Conservation (phyloP, 2,797 vertebrate species). For the Ispidina lecontei region DNA sequence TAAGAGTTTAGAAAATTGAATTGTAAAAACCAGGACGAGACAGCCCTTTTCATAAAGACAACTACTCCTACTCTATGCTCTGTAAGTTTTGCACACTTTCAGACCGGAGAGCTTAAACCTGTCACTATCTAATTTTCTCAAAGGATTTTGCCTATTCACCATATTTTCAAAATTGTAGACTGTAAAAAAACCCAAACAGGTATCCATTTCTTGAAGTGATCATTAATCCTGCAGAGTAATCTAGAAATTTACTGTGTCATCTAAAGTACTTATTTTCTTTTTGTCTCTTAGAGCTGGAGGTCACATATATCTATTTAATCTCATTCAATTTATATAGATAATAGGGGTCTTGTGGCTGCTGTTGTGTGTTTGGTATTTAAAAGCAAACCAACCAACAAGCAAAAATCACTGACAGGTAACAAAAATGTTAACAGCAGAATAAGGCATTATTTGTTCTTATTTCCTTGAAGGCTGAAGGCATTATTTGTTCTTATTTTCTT, state of each 20-base stretch:
- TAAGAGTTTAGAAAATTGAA: slow-evolving; percentile 3
- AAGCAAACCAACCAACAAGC: neutral
- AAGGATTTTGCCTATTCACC: neutral
- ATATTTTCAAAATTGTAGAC: neutral
- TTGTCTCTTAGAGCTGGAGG: neutral
- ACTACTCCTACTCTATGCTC: accelerated
- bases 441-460: slow-evolving; percentile 29
- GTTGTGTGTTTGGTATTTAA: neutral
- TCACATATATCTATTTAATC: neutral
- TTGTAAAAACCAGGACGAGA: neutral
- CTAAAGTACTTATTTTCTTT: neutral
- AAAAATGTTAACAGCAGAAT: slow-evolving; percentile 28
- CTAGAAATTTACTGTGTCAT: neutral
- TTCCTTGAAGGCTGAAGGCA: slow-evolving; percentile 51
- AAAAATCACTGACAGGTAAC: slow-evolving; percentile 1
- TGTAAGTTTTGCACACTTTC: neutral
- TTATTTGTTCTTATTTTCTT: slow-evolving; percentile 49
- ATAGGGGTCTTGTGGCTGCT: neutral
- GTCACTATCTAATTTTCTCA: neutral
- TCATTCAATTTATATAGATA: neutral
- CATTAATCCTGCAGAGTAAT: neutral
- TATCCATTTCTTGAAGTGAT: neutral
- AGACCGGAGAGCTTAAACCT: neutral
- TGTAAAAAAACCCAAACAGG: neutral
- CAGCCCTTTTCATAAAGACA: neutral